Percentiles rank a stretch among this genome's conserved stretches.
Evolutionary conservation across 2,797 vertebrate genomes (phyloP).

Genomic region (Phylloscopus collybita): DNA sequence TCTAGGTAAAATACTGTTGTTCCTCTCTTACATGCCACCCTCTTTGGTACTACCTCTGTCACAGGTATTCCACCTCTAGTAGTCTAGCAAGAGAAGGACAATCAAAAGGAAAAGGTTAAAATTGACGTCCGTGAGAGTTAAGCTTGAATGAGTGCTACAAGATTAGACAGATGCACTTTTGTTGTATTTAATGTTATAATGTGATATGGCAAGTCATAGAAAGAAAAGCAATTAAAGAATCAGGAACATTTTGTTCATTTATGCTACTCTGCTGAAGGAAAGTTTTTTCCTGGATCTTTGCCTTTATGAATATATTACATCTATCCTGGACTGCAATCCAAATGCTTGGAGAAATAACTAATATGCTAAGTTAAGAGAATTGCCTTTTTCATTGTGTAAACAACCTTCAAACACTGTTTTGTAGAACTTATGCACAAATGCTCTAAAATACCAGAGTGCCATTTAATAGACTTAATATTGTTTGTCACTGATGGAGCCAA

Average conservation of each 20-base stretch:
- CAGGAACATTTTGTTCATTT: constrained; percentile 56
- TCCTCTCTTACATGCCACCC: not conserved
- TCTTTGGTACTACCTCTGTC: not conserved
- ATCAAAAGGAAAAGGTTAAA: not conserved
- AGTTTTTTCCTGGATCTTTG: constrained; percentile 42
- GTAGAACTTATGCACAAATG: not conserved
- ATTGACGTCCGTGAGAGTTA: not conserved
- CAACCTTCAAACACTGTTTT: not conserved
- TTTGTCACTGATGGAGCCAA: not conserved
- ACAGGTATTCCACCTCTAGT: not conserved
- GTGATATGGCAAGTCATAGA: not conserved
- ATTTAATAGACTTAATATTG: not conserved
- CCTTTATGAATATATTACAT: not conserved
- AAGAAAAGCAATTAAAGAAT: constrained; percentile 52
- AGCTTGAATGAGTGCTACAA: constrained; percentile 1
- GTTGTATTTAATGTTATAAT: not conserved
- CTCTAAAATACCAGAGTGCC: not conserved
- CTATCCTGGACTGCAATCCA: not conserved
- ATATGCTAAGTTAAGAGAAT: not conserved
- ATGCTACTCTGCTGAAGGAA: not conserved
- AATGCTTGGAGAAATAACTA: constrained; percentile 23
- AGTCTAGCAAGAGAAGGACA: not conserved
- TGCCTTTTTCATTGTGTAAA: constrained; percentile 25
- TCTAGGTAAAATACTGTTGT: not conserved
- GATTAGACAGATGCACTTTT: constrained; percentile 37